phyloP scores from a whole-genome alignment of 2,113 vertebrate genomes.

The Pteruthius melanotis region DNA sequence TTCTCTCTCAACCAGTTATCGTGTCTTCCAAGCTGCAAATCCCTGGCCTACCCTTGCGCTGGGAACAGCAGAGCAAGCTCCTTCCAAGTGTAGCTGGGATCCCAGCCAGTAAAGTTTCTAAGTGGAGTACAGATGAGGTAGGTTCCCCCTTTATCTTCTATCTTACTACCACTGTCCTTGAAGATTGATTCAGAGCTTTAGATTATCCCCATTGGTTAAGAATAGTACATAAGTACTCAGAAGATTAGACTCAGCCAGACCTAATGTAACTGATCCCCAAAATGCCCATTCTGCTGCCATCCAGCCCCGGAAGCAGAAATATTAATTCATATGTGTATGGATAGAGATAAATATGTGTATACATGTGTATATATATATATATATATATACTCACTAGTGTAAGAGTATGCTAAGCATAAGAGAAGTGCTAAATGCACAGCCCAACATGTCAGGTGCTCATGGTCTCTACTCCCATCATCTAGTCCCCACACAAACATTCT shows the following conservation, averaged over 20 bases:
- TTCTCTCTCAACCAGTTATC: slow-evolving; percentile 78
- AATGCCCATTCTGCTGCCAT: background rate
- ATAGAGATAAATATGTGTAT: background rate
- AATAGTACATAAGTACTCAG: background rate
- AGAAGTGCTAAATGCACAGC: background rate
- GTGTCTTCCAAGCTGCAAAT: slow-evolving; percentile 79
- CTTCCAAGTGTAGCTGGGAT: slow-evolving; percentile 85
- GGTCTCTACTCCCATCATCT: background rate
- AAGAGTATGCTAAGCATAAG: background rate
- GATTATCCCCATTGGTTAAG: background rate
- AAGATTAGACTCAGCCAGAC: background rate
- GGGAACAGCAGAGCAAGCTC: slow-evolving; percentile 88
- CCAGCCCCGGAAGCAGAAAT: background rate
- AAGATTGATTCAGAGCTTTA: background rate
- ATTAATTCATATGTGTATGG: background rate
- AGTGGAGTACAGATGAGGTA: slow-evolving; percentile 86
- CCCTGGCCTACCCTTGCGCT: slow-evolving; percentile 79
- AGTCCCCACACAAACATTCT: background rate
- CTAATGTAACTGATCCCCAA: background rate
- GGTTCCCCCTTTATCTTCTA: background rate
- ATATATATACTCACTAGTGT: background rate
- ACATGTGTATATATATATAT: background rate
- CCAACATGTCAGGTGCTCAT: background rate
- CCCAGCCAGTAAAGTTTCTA: slow-evolving; percentile 85
- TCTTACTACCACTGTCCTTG: background rate